Percentiles rank a stretch among this genome's conserved stretches.
Evolutionary conservation across 2,888 invertebrate species (phyloP).

Genomic region (Rhagophthalmus giganteus): DNA sequence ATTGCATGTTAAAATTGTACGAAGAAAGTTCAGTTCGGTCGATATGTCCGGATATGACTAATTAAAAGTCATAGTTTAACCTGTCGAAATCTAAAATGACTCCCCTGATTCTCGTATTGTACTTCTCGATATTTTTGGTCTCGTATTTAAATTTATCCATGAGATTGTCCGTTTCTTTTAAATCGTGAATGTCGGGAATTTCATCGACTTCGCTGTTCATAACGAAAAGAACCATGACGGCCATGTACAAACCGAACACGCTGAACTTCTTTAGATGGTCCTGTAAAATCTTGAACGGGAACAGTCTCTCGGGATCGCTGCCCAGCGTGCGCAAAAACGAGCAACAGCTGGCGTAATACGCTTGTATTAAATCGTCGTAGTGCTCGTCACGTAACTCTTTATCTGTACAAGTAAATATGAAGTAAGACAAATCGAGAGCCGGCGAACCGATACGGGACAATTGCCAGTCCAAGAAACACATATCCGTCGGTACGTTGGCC

Average conservation of each 20-base stretch:
- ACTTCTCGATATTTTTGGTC: slow-evolving; percentile 29
- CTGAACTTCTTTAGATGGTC: slow-evolving; percentile 42
- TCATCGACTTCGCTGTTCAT: slow-evolving; percentile 37
- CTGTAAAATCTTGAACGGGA: slow-evolving; percentile 40
- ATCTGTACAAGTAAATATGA: slow-evolving; percentile 42
- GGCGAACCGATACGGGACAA: slow-evolving; percentile 38
- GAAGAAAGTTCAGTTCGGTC: too few species aligned
- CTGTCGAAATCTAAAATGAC: slow-evolving; percentile 24
- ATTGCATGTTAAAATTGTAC: too few species aligned
- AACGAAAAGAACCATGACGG: slow-evolving; percentile 37
- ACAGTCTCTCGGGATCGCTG: slow-evolving; percentile 39
- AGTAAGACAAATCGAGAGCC: slow-evolving; percentile 44
- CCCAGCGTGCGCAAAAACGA: slow-evolving; percentile 35
- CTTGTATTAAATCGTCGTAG: slow-evolving; percentile 36
- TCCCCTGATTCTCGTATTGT: slow-evolving; percentile 30
- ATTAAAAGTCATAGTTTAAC: slow-evolving; percentile 15
- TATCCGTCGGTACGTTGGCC: slow-evolving; percentile 34
- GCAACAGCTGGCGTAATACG: slow-evolving; percentile 40
- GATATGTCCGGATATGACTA: too few species aligned
- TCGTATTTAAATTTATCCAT: slow-evolving; percentile 29
- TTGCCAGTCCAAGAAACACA: slow-evolving; percentile 43
- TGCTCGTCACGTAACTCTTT: slow-evolving; percentile 36
- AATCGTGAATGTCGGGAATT: slow-evolving; percentile 32
- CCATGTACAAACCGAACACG: slow-evolving; percentile 40
- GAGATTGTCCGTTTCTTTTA: slow-evolving; percentile 13